A percentile compares a stretch with the other conserved stretches of the same genome.
phyloP scores from a whole-genome alignment of 2,113 vertebrate species.

The Erpornis zantholeuca region DNA sequence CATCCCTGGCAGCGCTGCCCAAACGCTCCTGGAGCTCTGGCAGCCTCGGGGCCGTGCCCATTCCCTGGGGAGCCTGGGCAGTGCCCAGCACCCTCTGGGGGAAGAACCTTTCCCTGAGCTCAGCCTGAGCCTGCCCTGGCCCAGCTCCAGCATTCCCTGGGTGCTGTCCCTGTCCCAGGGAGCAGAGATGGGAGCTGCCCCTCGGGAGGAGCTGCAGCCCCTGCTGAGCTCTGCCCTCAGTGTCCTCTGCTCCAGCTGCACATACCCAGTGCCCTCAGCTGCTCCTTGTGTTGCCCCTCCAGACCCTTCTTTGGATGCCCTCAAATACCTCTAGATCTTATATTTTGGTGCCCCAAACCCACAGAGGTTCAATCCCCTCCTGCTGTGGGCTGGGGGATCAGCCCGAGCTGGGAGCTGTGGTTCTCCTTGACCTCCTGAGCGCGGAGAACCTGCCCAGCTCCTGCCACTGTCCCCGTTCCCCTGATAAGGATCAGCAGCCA shows the following conservation, averaged over 20 bases:
- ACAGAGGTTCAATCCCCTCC: accelerated
- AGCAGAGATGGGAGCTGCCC: background rate
- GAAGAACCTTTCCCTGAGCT: background rate
- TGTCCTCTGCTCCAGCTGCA: background rate
- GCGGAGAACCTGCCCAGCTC: background rate
- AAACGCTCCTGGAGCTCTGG: background rate
- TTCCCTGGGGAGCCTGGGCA: background rate
- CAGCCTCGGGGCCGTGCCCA: background rate
- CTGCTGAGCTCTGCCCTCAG: background rate
- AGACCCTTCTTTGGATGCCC: background rate
- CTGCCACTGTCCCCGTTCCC: background rate
- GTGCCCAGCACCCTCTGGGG: background rate
- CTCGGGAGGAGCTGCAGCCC: background rate
- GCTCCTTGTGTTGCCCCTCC: background rate
- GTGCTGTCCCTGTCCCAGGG: background rate
- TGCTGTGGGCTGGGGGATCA: background rate
- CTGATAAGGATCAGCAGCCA: background rate
- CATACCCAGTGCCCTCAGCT: background rate
- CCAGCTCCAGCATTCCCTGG: background rate
- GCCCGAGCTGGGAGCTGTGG: accelerated
- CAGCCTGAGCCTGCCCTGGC: background rate
- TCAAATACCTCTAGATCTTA: background rate
- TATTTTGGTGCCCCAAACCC: background rate
- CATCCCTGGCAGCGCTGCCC: background rate
- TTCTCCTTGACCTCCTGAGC: background rate